Percentiles rank a stretch among this genome's conserved stretches.
Conservation (phyloP, 2,888 invertebrate genomes). For the Lasioglossum villosulum region DNA sequence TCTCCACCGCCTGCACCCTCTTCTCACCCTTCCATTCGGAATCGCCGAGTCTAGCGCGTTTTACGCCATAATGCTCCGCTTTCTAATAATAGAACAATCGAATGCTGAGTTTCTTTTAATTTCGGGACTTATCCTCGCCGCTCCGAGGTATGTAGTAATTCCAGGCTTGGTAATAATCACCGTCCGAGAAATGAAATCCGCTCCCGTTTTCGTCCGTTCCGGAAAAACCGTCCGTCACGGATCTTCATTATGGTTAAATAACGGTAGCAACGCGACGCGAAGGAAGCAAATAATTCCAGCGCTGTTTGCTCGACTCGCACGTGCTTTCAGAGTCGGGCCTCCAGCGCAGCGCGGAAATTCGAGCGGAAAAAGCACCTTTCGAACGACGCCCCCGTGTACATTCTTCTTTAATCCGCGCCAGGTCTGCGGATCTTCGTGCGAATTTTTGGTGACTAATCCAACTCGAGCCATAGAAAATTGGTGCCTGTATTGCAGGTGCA, state of each 20-base stretch:
- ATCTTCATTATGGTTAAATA: constrained; percentile 22
- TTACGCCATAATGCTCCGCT: background rate
- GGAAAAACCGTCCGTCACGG: constrained; percentile 14
- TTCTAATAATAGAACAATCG: constrained; percentile 3
- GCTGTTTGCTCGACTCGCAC: too few species aligned
- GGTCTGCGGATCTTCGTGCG: background rate
- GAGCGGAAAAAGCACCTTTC: background rate
- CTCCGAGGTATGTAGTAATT: background rate
- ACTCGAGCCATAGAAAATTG: background rate
- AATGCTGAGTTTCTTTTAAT: background rate
- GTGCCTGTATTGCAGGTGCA: background rate
- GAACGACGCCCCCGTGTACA: background rate
- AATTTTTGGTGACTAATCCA: background rate
- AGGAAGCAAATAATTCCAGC: constrained; percentile 26
- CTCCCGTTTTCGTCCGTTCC: background rate
- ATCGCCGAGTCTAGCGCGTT: background rate
- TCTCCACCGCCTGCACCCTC: background rate
- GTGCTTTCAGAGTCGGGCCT: background rate
- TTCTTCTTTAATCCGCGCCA: background rate
- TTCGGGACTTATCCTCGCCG: background rate
- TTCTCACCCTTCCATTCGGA: background rate
- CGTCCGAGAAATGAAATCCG: background rate
- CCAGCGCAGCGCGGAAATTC: background rate
- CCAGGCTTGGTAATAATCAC: background rate
- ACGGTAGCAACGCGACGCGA: constrained; percentile 21